Evolutionary conservation across 2,113 vertebrate genomes (phyloP).

Genomic region (Panurus biarmicus): DNA sequence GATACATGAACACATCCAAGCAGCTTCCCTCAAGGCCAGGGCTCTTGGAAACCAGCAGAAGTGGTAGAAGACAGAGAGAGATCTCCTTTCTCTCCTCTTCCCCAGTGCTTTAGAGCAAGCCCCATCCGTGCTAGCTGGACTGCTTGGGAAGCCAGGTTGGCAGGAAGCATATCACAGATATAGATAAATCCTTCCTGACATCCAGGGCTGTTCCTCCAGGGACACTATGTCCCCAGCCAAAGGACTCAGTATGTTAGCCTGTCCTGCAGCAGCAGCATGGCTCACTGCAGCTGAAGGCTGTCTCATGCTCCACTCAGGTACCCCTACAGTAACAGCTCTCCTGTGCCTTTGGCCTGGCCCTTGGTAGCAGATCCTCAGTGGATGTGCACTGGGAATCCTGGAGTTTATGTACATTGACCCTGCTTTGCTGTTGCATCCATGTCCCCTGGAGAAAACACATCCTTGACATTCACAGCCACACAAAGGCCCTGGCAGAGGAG

Average conservation of each 20-base stretch:
- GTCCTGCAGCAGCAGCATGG: neutral
- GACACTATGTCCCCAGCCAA: neutral
- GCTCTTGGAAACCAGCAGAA: neutral
- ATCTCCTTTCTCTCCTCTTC: neutral
- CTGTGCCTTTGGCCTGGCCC: neutral
- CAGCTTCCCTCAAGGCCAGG: neutral
- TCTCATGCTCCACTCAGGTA: neutral
- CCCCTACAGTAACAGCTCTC: neutral
- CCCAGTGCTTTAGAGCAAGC: neutral
- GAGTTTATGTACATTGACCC: neutral
- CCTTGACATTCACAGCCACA: neutral
- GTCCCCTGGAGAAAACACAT: rapidly evolving
- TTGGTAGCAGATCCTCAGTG: neutral
- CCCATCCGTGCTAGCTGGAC: neutral
- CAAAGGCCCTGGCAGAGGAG: neutral
- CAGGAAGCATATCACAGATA: neutral
- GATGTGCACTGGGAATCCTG: neutral
- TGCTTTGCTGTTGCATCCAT: neutral
- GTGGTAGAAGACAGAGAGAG: neutral
- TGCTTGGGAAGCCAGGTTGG: neutral
- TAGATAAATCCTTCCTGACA: neutral
- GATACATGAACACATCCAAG: neutral
- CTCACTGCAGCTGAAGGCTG: neutral
- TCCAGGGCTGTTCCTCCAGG: neutral
- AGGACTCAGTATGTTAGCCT: neutral